Percentiles rank a stretch among this genome's conserved stretches.
phyloP scores from a whole-genome alignment of 2,797 vertebrate genomes.

The Rousettus madagascariensis region DNA sequence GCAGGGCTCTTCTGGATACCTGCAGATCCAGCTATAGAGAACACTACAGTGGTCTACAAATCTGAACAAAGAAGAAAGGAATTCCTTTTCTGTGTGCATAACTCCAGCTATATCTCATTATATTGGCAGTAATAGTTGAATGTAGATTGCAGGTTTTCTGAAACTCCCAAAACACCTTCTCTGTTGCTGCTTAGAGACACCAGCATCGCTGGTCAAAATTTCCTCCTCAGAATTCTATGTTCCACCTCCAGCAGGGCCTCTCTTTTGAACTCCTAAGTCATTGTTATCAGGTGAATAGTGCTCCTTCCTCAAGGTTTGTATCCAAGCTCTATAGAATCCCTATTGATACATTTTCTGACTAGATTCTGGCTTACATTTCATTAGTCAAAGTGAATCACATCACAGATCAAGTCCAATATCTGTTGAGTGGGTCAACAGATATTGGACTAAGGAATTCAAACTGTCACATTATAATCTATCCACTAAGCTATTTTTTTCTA shows the following conservation, averaged over 20 bases:
- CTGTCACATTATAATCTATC: background rate
- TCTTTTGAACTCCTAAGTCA: background rate
- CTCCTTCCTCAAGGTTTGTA: background rate
- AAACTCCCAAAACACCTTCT: background rate
- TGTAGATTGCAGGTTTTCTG: background rate
- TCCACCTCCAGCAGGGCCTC: too few species aligned
- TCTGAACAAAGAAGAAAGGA: background rate
- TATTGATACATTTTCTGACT: background rate
- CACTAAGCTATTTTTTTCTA: background rate
- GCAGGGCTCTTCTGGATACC: background rate
- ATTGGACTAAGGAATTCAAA: background rate
- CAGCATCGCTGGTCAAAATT: background rate
- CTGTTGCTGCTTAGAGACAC: background rate
- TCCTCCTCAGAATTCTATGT: background rate
- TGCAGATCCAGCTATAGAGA: background rate
- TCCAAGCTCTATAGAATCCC: background rate
- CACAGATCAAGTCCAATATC: background rate
- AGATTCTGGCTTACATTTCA: background rate
- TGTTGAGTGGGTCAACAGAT: background rate
- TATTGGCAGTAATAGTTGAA: background rate
- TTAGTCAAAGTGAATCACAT: background rate
- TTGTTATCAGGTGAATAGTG: background rate
- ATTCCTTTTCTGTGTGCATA: background rate
- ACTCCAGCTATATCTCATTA: background rate
- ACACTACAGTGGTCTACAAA: background rate